phyloP scores from a whole-genome alignment of 2,113 vertebrate species.

The Neodontobutis hainanensis region DNA sequence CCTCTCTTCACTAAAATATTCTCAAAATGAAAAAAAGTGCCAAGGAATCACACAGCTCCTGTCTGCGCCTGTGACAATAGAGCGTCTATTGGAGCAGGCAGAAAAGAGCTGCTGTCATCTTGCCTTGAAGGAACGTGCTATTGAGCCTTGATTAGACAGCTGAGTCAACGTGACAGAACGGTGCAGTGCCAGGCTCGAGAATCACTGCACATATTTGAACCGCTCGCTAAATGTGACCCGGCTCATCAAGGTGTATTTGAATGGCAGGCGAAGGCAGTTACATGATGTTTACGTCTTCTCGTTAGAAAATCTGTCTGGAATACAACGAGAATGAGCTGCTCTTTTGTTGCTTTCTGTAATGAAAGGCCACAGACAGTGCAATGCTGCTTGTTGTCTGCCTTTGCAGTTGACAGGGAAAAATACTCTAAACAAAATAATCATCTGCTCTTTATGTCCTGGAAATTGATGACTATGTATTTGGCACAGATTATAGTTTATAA shows the following conservation, averaged over 20 bases:
- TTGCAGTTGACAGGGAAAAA: slow-evolving; percentile 24
- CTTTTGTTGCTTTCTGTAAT: slow-evolving; percentile 30
- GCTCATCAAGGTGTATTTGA: slow-evolving; percentile 25
- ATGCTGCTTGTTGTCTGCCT: slow-evolving; percentile 14
- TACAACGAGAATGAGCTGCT: slow-evolving; percentile 16
- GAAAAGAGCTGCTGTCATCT: slow-evolving; percentile 15
- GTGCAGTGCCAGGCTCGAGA: background rate
- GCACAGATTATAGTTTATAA: slow-evolving; percentile 50
- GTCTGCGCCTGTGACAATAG: background rate
- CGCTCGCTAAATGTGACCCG: background rate
- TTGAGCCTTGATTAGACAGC: slow-evolving; percentile 24
- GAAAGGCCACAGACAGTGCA: slow-evolving; percentile 2
- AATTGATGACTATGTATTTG: slow-evolving; percentile 49
- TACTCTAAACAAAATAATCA: slow-evolving; percentile 21
- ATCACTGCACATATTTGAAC: slow-evolving; percentile 21
- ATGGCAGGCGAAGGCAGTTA: slow-evolving; percentile 26
- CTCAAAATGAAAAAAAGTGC: slow-evolving; percentile 4
- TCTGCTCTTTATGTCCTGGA: slow-evolving; percentile 36
- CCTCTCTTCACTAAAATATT: slow-evolving; percentile 4
- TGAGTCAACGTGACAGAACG: slow-evolving; percentile 15
- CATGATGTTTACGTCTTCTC: slow-evolving; percentile 21
- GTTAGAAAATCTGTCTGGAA: slow-evolving; percentile 24
- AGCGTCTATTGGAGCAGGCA: slow-evolving; percentile 8
- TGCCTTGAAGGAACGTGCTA: slow-evolving; percentile 6
- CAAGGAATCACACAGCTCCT: slow-evolving; percentile 7